These are phyloP conservation scores for Rhinoderma darwinii DNA, from an alignment of 2,113 vertebrate genomes.

Conservation along the genomic window DNA sequence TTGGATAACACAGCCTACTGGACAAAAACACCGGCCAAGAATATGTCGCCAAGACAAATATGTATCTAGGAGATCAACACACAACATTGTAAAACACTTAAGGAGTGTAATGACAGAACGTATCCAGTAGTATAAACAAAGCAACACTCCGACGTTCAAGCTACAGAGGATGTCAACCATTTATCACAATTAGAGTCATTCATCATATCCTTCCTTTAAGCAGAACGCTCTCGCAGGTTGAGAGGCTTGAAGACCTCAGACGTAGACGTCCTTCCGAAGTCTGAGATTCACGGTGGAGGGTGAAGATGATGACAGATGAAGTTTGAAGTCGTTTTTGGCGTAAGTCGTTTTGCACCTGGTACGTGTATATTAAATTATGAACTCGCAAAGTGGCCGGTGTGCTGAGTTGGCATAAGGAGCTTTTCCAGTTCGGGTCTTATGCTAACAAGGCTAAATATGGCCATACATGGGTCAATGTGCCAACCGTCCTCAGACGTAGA, in stretches of 20 bases:
- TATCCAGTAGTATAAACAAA: conserved; percentile 36
- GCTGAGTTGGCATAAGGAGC: too few relatives aligned
- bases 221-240: neutral
- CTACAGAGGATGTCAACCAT: conserved; percentile 16
- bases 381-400: too few relatives aligned
- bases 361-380: too few relatives aligned
- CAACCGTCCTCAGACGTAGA: too few relatives aligned
- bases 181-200: conserved; percentile 27
- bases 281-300: neutral
- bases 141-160: neutral
- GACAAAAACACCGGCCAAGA: neutral
- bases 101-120: conserved; percentile 32
- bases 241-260: neutral
- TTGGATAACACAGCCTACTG: neutral
- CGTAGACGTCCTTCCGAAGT: neutral
- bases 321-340: too few relatives aligned
- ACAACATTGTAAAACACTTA: conserved; percentile 46
- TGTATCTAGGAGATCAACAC: conserved; percentile 16
- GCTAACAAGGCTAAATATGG: too few relatives aligned
- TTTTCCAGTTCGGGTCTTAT: too few relatives aligned
- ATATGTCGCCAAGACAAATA: conserved; percentile 45
- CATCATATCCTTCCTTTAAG: neutral
- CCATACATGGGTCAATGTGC: too few relatives aligned
- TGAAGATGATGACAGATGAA: neutral
- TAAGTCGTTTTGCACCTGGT: too few relatives aligned